phyloP scores from a whole-genome alignment of 2,797 vertebrate species.

The Dallia pectoralis region DNA sequence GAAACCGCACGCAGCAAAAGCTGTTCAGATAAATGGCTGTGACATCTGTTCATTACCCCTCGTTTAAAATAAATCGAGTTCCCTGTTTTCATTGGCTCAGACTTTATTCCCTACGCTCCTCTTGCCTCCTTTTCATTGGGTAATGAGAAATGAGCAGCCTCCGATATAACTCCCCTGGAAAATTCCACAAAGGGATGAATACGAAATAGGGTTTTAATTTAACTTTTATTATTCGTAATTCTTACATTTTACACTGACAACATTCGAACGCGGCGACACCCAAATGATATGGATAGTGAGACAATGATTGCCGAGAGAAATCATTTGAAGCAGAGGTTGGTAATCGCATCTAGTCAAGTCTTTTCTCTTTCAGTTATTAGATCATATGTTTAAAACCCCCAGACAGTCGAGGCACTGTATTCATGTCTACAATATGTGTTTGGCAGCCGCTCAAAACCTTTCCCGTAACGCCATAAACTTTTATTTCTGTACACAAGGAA shows the following conservation, averaged over 20 bases:
- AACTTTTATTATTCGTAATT: constrained; percentile 31
- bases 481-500: constrained; percentile 20
- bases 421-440: constrained; percentile 17
- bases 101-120: constrained; percentile 19
- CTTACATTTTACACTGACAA: constrained; percentile 44
- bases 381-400: neutral
- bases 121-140: constrained; percentile 61
- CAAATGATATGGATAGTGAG: constrained; percentile 27
- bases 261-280: constrained; percentile 32
- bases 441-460: constrained; percentile 11
- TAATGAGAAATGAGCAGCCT: constrained; percentile 64
- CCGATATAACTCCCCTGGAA: constrained; percentile 80
- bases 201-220: constrained; percentile 48
- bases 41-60: constrained; percentile 73
- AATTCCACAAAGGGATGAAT: constrained; percentile 69
- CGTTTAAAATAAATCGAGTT: constrained; percentile 52
- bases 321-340: constrained; percentile 23
- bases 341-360: constrained; percentile 14
- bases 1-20: constrained; percentile 37
- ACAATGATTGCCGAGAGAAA: constrained; percentile 9
- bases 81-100: constrained; percentile 45
- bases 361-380: constrained; percentile 1
- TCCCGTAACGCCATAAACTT: constrained; percentile 19
- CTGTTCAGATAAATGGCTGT: constrained; percentile 66
- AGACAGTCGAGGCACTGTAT: neutral